Evolutionary conservation across 1,140 invertebrate genomes (phyloP), one percentile per base, ranked within the genome.

Genomic region (Saccostrea cuccullata): DNA sequence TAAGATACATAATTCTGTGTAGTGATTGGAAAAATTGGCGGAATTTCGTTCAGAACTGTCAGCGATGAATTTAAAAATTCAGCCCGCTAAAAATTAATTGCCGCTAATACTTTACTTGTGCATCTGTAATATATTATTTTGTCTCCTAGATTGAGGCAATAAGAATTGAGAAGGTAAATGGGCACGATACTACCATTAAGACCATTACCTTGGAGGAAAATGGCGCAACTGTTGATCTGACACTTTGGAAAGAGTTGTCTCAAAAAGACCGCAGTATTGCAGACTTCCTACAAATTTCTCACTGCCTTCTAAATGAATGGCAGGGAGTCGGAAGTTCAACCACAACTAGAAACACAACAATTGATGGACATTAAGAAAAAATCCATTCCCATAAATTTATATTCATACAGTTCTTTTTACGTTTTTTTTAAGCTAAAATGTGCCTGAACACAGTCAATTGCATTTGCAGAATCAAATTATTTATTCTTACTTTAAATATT

Each of bases 251-350:
- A 70, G 67, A 70, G 26, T n/a, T 70, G 6, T 17, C 67, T 0
- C n/a, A 70, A 70, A 12, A 8, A 70, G 23, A 12, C 9, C n/a
- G 9, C 2, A 70, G 0, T 15, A 64, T 70, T 30, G 67, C n/a
- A n/a, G 67, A 70, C 67, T n/a, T 12, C 67, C 67, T 70, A n/a
- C 20, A 70, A 70, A 70, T 70, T 6, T n/a, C 67, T 8, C 67
- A 70, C 67, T 70, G 67, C n/a, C 67, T 70, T n/a, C 23, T 70
- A 9, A 70, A 70, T 70, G 67, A 70, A 30, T 70, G 67, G 12
- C 67, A 26, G 26, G 67, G 67, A 70, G 6, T 12, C 2, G 30
- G 26, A 30, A 30, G n/a, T n/a, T n/a, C 23, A 6, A 70, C 30
- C n/a, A 23, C 23, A 12, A 70, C 67, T 6, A 70, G 67, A 13